phyloP scores from a whole-genome alignment of 2,888 invertebrate genomes.

The Drosophila tanythrix region DNA sequence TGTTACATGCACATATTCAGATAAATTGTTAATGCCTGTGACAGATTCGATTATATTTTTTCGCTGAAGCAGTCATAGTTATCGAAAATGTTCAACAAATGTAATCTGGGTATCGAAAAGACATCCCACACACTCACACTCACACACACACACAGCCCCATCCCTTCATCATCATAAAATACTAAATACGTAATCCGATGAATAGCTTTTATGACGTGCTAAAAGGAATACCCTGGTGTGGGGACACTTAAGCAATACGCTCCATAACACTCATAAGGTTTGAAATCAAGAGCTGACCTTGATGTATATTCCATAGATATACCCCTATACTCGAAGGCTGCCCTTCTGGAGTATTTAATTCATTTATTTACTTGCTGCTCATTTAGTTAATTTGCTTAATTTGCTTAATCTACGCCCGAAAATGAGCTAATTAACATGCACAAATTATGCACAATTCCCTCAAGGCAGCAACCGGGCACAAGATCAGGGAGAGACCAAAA shows the following conservation, averaged over 20 bases:
- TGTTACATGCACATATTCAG: not conserved
- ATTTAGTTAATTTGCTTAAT: constrained; percentile 72
- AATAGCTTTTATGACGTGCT: not conserved
- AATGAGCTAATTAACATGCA: constrained; percentile 72
- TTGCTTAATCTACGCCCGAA: constrained; percentile 70
- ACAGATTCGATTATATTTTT: not conserved
- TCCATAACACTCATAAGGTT: not conserved
- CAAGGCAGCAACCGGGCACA: constrained; percentile 34
- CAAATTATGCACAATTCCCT: constrained; percentile 70
- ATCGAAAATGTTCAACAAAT: not conserved
- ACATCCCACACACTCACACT: not conserved
- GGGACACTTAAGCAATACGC: not conserved
- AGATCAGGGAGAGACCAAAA: constrained; percentile 32
- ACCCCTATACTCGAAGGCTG: too few relatives aligned
- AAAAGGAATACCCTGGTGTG: not conserved
- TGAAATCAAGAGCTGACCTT: constrained; percentile 5
- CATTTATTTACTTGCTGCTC: constrained; percentile 67
- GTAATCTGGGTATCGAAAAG: not conserved
- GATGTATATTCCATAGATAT: not conserved
- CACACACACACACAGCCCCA: not conserved
- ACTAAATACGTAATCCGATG: not conserved
- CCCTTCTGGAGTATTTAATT: constrained; percentile 40
- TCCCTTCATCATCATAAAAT: not conserved
- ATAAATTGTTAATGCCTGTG: not conserved
- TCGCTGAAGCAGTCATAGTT: not conserved